These are phyloP conservation scores for Ormyrus thymus DNA, from an alignment of 2,888 invertebrate species.

Conservation along the genomic window DNA sequence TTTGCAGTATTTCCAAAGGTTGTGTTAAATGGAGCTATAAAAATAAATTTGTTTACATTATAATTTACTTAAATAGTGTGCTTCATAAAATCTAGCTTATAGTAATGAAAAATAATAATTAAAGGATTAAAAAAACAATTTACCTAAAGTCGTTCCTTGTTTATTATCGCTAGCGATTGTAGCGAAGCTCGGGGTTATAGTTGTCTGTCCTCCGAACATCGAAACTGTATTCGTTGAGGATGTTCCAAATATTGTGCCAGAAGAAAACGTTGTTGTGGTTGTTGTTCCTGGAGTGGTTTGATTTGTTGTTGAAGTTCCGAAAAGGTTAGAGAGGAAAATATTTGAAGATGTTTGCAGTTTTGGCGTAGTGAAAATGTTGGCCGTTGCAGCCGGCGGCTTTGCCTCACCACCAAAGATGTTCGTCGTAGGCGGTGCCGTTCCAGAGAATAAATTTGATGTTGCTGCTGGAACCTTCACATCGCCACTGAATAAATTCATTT, in stretches of 20 bases:
- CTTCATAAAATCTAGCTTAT: not conserved
- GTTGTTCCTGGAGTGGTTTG: not conserved
- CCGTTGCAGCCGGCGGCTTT: not conserved
- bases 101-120: not conserved
- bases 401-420: not conserved
- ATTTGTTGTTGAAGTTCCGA: no score
- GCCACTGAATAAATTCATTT: no score
- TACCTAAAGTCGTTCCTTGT: slow-evolving; percentile 8
- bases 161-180: not conserved
- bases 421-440: not conserved
- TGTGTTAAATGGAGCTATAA: slow-evolving; percentile 30
- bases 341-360: not conserved
- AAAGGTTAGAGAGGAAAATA: not conserved
- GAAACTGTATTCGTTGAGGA: slow-evolving; percentile 12
- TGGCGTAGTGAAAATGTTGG: not conserved
- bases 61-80: not conserved
- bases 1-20: slow-evolving; percentile 54
- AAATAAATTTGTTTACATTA: not conserved
- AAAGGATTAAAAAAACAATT: not conserved
- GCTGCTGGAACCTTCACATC: not conserved
- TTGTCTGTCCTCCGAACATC: slow-evolving; percentile 33
- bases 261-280: not conserved
- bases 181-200: slow-evolving; percentile 24
- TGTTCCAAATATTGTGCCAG: slow-evolving; percentile 15
- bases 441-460: not conserved